Evolutionary conservation across 2,888 invertebrate genomes (phyloP), one percentile per base, ranked within the genome.

Genomic region (Aromia moschata): DNA sequence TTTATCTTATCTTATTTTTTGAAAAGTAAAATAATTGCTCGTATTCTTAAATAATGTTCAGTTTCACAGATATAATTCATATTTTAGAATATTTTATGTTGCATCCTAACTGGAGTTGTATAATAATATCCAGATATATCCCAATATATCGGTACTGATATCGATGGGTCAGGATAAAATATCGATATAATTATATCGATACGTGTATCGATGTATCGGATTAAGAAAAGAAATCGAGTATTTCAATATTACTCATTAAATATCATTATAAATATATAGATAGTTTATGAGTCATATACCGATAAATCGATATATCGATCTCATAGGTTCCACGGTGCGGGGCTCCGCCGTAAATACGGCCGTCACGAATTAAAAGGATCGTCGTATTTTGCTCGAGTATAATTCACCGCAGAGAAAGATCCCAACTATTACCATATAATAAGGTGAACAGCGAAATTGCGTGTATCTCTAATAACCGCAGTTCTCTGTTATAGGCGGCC

Each of bases 391-490:
- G n/a, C 37, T 36, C 18, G 36, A 18, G 37, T 47, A 47, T 47
- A 47, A 47, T 47, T 47, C 47, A 18, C 47, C 18, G 17, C 3
- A 12, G 47, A 47, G 17, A 16, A 36, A 17, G n/a, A n/a, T n/a
- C n/a, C n/a, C n/a, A n/a, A n/a, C n/a, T 47, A 47, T 47, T 47
- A 47, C 47, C 47, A 47, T 47, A 47, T 47, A 47, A 47, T 47
- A 47, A 47, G 36, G 18, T 17, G 45, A 46, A 46, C 45, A n/a
- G 31, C 30, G 11, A 45, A 36, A 47, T 18, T 47, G 25, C 7
- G 25, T 25, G 25, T 25, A 25, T 47, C 47, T 17, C 47, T 47
- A 47, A 47, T 47, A 47, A 47, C 37, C 9, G 47, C 18, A 18
- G 16, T 31, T 47, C 36, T 3, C 25, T 25, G 25, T n/a, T n/a